phyloP scores from a whole-genome alignment of 2,113 vertebrate genomes.

The Sminthopsis crassicaudata region DNA sequence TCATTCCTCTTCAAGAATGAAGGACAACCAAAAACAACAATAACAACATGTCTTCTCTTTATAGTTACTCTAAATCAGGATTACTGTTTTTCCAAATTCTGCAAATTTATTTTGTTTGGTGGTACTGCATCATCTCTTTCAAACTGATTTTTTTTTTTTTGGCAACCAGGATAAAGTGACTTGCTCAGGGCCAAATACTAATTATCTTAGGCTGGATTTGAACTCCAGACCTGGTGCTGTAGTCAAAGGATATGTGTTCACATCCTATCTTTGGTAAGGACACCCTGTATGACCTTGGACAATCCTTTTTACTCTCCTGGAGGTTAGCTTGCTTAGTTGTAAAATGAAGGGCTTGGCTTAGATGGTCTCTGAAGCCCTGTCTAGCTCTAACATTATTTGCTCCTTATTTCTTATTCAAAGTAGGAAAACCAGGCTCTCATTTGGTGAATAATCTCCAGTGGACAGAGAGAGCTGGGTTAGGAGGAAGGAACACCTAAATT shows the following conservation, averaged over 20 bases:
- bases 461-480: not conserved
- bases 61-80: not conserved
- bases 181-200: too few relatives aligned
- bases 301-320: not conserved
- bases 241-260: not conserved
- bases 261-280: not conserved
- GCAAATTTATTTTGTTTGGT: not conserved
- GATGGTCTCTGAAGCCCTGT: not conserved
- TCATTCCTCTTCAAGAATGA: too few relatives aligned
- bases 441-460: not conserved
- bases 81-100: not conserved
- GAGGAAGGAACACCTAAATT: not conserved
- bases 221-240: too few relatives aligned
- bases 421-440: not conserved
- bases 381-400: not conserved
- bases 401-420: not conserved
- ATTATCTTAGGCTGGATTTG: too few relatives aligned
- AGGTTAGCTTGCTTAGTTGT: not conserved
- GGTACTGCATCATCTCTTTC: not conserved
- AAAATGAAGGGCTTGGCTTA: not conserved
- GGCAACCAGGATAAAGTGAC: too few relatives aligned
- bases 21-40: too few relatives aligned
- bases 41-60: not conserved
- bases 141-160: not conserved
- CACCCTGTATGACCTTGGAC: not conserved